Base-by-base conservation (phyloP, 2,797 vertebrate genomes). In the Acanthiza pusilla region DNA sequence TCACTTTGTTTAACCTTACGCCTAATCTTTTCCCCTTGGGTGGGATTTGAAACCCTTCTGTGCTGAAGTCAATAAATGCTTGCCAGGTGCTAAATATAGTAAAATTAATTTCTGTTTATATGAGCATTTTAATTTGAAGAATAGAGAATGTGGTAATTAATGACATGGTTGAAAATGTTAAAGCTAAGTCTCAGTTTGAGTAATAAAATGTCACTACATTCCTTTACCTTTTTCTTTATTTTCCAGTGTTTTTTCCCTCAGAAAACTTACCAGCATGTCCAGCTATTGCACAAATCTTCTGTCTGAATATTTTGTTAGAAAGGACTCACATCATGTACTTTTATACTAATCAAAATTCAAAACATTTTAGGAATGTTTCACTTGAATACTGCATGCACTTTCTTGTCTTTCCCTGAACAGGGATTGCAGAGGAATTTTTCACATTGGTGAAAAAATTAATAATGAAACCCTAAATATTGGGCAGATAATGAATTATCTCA, bases 11-110 rank as follows among this genome's bases (percentile, higher is more conserved):
- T 87, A 89, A 94, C 75, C 38, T 62, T 40, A 55, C n/a, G 63
- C 80, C 96, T 94, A 92, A 88, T 94, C n/a, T 91, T 15, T 95
- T 90, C 36, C 86, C 77, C 42, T 95, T 5, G 20, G 30, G 7
- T 91, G 65, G 23, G 63, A 91, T 77, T 85, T 58, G 36, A 93
- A 96, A 75, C 8, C 13, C 11, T 94, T 72, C 55, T 91, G 26
- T 89, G 43, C 42, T 91, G 88, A 89, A 86, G 74, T 58, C 81
- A 70, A 50, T 66, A 89, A 93, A 84, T 38, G 66, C 58, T 94
- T 91, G 72, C 34, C 30, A 81, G 63, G 26, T 76, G 29, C 16
- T 51, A 45, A 67, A 76, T 36, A 55, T 26, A 66, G 55, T 29
- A 38, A 47, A 88, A 63, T 7, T 54, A 3, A 32, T 48, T 91